Base-by-base conservation (phyloP, 2,113 vertebrate genomes). In the Semnornis frantzii region DNA sequence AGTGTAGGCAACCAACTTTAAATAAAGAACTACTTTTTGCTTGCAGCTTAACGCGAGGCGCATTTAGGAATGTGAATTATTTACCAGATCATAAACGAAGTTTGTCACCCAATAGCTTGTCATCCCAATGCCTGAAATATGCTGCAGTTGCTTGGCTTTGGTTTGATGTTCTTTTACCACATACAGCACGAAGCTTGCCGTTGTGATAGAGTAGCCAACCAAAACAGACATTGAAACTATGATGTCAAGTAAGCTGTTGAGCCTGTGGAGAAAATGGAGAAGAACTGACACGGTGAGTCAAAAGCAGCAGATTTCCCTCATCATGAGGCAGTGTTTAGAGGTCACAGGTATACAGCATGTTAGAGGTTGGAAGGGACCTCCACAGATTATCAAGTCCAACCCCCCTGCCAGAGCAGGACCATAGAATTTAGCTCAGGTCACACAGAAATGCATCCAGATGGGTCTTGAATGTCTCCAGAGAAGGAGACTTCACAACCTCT, bases 41-140 rank as follows among this genome's bases (percentile, higher is more conserved):
- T 9, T 54, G 68, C 87, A 82, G 59, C n/a, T 34, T n/a, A 64
- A 81, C 34, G 15, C 34, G 71, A 13, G 39, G 46, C 76, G 60
- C 50, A 44, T 58, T 93, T 90, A 84, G 57, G 84, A 46, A 86
- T 37, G 66, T 79, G 78, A 94, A 76, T 88, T 79, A 98, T 96
- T 98, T 98, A 99, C 99, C 98, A 99, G 98, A 95, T 99, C 99
- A 73, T 99, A 99, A 87, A 99, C 42, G 98, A 99, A 99, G 97
- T 99, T 99, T 66, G 98, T 98, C 72, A 97, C 91, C 99, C 99
- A 99, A 95, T 99, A 99, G 94, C 98, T 98, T 23, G 98, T 98
- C 96, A 99, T 98, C 3, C 99, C 97, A 12, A 99, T 94, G 94
- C 99, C 99, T 20, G 99, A 98, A 78, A 99, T 99, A 96, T 99